Conservation (phyloP, 2,888 invertebrate genomes). For the Physocephala rufipes region DNA sequence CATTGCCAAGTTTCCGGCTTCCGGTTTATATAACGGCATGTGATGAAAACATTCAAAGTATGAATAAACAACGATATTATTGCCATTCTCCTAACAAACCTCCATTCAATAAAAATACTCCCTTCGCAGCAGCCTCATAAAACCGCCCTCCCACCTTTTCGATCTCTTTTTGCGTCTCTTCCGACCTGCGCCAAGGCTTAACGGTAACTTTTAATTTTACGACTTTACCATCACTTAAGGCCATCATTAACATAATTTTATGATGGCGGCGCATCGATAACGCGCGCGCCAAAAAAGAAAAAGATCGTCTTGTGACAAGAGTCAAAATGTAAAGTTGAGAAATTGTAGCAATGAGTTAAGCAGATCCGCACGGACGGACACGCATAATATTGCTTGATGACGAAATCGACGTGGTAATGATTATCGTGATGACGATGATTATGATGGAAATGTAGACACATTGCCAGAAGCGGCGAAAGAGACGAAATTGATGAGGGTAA, state of each 20-base stretch:
- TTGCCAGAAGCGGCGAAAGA: too few relatives aligned
- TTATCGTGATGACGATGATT: slow-evolving; percentile 29
- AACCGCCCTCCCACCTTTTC: background rate
- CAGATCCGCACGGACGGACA: slow-evolving; percentile 16
- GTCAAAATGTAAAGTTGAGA: slow-evolving; percentile 21
- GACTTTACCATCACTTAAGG: slow-evolving; percentile 51
- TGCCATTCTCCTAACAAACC: too few relatives aligned
- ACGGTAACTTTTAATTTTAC: slow-evolving; percentile 53
- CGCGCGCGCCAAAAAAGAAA: slow-evolving; percentile 40
- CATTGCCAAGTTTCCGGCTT: slow-evolving; percentile 31
- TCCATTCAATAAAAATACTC: too few relatives aligned
- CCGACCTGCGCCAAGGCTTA: slow-evolving; percentile 21
- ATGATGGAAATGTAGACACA: background rate
- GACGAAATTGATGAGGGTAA: too few relatives aligned
- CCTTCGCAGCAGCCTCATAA: background rate
- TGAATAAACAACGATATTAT: too few relatives aligned
- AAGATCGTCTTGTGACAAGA: slow-evolving; percentile 41
- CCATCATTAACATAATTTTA: slow-evolving; percentile 60
- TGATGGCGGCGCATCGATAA: slow-evolving; percentile 57
- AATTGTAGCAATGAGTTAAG: background rate
- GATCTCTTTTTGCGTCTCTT: too few relatives aligned
- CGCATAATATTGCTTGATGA: background rate
- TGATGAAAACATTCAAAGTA: too few relatives aligned
- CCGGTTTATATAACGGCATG: too few relatives aligned
- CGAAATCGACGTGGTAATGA: too few relatives aligned